Evolutionary conservation across 2,797 vertebrate genomes (phyloP).

Genomic region (Micromesistius poutassou): DNA sequence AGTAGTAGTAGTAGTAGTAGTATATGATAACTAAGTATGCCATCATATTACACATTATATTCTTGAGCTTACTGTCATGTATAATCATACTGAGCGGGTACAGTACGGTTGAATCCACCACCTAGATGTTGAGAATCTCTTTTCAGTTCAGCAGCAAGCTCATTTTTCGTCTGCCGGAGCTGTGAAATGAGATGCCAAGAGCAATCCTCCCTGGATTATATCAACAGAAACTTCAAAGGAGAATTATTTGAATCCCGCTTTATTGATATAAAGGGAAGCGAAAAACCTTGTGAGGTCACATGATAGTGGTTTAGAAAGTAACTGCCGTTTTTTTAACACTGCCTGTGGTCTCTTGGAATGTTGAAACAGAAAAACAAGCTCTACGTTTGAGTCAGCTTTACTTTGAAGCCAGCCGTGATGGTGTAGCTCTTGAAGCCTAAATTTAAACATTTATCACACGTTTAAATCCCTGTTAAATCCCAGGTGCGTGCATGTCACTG

Average conservation of each 20-base stretch:
- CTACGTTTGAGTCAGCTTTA: too few species aligned
- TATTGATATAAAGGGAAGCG: slow-evolving; percentile 53
- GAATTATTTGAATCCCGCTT: slow-evolving; percentile 62
- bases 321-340: slow-evolving; percentile 10
- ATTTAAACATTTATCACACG: too few species aligned
- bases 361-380: too few species aligned
- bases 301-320: slow-evolving; percentile 19
- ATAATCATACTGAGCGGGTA: neutral
- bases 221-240: slow-evolving; percentile 64
- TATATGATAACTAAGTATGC: neutral
- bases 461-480: too few species aligned
- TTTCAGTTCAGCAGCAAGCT: neutral
- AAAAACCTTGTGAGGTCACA: too few species aligned
- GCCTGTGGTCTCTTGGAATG: neutral
- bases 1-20: neutral
- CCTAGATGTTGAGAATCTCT: too few species aligned
- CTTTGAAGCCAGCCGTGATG: too few species aligned
- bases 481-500: too few species aligned
- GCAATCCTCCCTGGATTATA: slow-evolving; percentile 65
- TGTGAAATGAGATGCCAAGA: slow-evolving; percentile 55
- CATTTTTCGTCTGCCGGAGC: slow-evolving; percentile 33
- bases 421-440: too few species aligned
- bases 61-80: neutral
- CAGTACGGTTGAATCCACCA: too few species aligned
- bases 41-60: neutral